These are phyloP conservation scores for human DNA, from an alignment of 2,113 vertebrate species.

Conservation along the genomic window GRCh38 chr21:38213001-38213500, in stretches of 20 bases:
- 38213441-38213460: background rate
- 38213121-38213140: background rate
- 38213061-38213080: slow-evolving; percentile 33
- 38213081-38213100: slow-evolving; percentile 41
- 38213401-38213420: background rate
- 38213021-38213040: slow-evolving; percentile 24
- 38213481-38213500: background rate
- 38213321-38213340: background rate
- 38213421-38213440: background rate
- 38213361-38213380: background rate
- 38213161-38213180: background rate
- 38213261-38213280: background rate
- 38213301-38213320: background rate
- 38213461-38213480: background rate
- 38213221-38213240: rapidly evolving
- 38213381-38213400: background rate
- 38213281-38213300: background rate
- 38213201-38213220: background rate
- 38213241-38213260: background rate
- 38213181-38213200: background rate
- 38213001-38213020: slow-evolving; percentile 17
- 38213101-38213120: slow-evolving; percentile 15
- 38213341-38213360: background rate
- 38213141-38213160: background rate
- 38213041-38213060: background rate